A percentile compares a stretch with the other conserved stretches of the same genome.
phyloP scores from a whole-genome alignment of 2,113 vertebrate genomes.

The Apteryx owenii region DNA sequence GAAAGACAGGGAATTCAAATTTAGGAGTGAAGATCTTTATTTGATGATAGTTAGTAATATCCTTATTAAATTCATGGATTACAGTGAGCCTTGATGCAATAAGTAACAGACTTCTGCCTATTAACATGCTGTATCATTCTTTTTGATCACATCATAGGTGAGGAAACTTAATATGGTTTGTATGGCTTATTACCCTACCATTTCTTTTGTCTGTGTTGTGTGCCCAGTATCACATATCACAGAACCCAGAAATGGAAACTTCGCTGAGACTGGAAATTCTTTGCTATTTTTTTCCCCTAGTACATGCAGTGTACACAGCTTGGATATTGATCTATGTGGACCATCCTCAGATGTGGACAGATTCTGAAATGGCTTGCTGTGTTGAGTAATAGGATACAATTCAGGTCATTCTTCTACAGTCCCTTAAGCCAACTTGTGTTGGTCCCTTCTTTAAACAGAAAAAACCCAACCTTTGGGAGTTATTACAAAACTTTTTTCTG shows the following conservation, averaged over 20 bases:
- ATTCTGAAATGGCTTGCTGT: neutral
- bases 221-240: neutral
- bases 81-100: conserved; percentile 19
- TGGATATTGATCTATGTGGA: neutral
- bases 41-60: neutral
- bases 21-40: conserved; percentile 13
- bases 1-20: neutral
- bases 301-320: neutral
- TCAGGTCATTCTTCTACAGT: neutral
- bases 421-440: neutral
- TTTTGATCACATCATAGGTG: neutral
- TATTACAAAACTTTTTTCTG: conserved; percentile 12
- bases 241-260: neutral
- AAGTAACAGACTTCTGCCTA: neutral
- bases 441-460: neutral
- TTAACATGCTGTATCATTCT: neutral
- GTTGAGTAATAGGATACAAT: neutral
- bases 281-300: neutral
- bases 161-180: neutral
- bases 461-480: neutral
- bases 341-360: neutral
- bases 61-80: conserved; percentile 43
- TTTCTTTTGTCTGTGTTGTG: neutral
- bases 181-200: neutral
- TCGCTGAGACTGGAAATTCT: neutral